Conservation (phyloP, 2,797 vertebrate species). For the Iguana delicatissima region DNA sequence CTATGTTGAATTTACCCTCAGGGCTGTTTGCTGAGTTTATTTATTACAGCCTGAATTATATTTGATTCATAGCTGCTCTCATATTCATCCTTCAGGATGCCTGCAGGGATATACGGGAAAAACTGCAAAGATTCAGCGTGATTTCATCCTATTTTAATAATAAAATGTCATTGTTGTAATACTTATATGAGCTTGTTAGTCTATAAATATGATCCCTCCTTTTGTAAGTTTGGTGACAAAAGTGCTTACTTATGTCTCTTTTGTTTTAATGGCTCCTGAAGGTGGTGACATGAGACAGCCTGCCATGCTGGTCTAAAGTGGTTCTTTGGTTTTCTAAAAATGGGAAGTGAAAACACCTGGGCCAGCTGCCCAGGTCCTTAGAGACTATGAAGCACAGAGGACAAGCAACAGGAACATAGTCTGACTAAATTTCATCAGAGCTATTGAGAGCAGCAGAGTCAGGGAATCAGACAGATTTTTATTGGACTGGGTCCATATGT, state of each 20-base stretch:
- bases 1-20: constrained; percentile 55
- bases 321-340: background rate
- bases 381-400: background rate
- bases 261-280: constrained; percentile 26
- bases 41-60: constrained; percentile 61
- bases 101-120: constrained; percentile 37
- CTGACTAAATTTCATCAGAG: background rate
- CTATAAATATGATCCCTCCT: constrained; percentile 61
- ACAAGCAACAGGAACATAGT: background rate
- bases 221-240: constrained; percentile 30
- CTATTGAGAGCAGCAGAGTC: no score
- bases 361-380: background rate
- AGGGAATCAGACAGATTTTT: no score
- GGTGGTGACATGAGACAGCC: background rate
- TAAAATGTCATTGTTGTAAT: constrained; percentile 62
- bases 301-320: background rate
- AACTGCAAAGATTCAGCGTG: constrained; percentile 56
- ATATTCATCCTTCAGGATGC: constrained; percentile 54
- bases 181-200: constrained; percentile 58
- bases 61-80: constrained; percentile 63
- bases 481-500: no score
- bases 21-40: constrained; percentile 61
- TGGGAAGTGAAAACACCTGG: background rate
- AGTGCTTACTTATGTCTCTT: constrained; percentile 27
- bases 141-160: constrained; percentile 68